Base-by-base conservation (phyloP, 2,888 invertebrate species). In the Diabrotica balteata region DNA sequence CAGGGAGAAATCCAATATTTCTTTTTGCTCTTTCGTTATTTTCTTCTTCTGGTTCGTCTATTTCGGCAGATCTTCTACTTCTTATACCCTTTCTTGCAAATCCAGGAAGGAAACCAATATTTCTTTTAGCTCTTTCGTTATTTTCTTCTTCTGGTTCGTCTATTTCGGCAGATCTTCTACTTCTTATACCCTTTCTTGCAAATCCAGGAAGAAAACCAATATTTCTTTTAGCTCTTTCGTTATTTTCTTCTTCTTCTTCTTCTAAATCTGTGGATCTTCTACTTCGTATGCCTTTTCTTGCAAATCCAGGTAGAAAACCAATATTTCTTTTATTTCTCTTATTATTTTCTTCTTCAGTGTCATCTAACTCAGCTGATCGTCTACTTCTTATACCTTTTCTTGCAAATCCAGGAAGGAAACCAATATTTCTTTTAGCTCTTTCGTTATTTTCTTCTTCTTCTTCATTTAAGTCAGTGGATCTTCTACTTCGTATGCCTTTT, bases 281-380 rank as follows among this genome's bases (percentile, higher is more conserved):
- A 10, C 68, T 62, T 50, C 70, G 69, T 58, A 69, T 67, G 4
- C 68, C 66, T 44, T 63, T 71, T 17, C 71, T 67, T 7, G 69
- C 45, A 47, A 71, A 73, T 1, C 69, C 51, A 0, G 73, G 73
- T 22, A 73, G 51, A n/a, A 73, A 73, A 1, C 66, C 70, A 49
- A 68, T 68, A 32, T 65, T 72, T 11, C 65, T 68, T 8, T 69
- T 65, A 8, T 47, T 55, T 57, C 63, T 63, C 7, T 58, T 32
- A 32, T 59, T 44, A 9, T 58, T 47, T 10, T 46, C 47, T 6
- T 42, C 54, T 4, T 63, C 49, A 11, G 32, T 43, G 6, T 73
- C 68, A 59, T 64, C 70, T 55, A 54, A 60, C 9, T 66, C 61
- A 57, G 50, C 58, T 22, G 58, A 61, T 46, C 71, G 57, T 43